Percentiles rank a stretch among this genome's conserved stretches.
Evolutionary conservation across 53 echinoderm and acorn worm species (phyloP).

Genomic region (Arbacia lixula): DNA sequence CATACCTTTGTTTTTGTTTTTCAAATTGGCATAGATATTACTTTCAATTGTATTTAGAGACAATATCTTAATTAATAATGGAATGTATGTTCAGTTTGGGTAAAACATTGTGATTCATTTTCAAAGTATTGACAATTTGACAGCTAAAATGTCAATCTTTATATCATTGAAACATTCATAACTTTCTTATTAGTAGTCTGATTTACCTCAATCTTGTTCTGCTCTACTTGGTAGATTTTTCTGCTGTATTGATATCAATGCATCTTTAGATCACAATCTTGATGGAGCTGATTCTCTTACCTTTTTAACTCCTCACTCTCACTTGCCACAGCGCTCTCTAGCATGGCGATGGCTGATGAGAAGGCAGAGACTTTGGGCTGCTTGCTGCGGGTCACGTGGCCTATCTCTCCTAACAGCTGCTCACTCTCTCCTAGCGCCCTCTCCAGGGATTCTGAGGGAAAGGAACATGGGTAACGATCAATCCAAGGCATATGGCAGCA

Average conservation of each 20-base stretch:
- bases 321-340: slow-evolving; percentile 78
- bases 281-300: slow-evolving; percentile 13
- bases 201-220: background rate
- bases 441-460: slow-evolving; percentile 62
- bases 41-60: too few species aligned
- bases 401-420: slow-evolving; percentile 74
- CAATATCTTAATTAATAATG: too few species aligned
- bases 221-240: background rate
- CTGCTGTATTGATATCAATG: background rate
- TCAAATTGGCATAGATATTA: too few species aligned
- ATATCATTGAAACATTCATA: too few species aligned
- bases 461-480: too few species aligned
- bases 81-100: too few species aligned
- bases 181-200: background rate
- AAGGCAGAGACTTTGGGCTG: slow-evolving; percentile 71
- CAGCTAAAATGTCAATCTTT: too few species aligned
- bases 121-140: too few species aligned
- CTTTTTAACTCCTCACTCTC: slow-evolving; percentile 83
- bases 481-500: too few species aligned
- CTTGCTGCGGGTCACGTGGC: slow-evolving; percentile 53
- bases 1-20: too few species aligned
- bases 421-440: slow-evolving; percentile 80
- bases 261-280: background rate
- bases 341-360: slow-evolving; percentile 72
- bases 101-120: too few species aligned